Base-by-base conservation (phyloP, 2,797 vertebrate species). In the Aldrovandia affinis region DNA sequence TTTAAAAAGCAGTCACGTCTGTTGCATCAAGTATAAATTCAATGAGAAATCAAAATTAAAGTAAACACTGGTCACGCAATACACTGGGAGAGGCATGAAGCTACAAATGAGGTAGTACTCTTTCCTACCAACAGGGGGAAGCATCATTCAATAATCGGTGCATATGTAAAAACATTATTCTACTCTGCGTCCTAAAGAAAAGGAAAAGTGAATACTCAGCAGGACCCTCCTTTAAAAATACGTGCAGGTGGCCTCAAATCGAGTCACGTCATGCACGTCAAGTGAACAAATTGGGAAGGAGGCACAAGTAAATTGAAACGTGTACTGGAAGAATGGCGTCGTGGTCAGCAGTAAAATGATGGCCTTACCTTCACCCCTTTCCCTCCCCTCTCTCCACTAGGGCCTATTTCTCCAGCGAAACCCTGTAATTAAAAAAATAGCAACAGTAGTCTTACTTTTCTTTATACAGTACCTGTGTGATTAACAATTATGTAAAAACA, bases 341-440 rank as follows among this genome's bases (percentile, higher is more conserved):
- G 47, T 54, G 28, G 42, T 79, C 50, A 15, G 15, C 42, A 55
- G 30, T 55, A 83, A 78, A 85, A 52, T 15, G 3, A 44, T 77
- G 61, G 42, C 85, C 86, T 89, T 88, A 96, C 96, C 95, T 96
- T 97, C 6, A 42, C 52, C 73, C 96, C 96, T 84, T 92, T 80
- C 73, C 85, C 83, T 82, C 96, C 96, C 91, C 88, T 93, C 86
- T 95, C 92, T 25, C 96, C 96, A 78, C 0, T 83, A 0, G 91
- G 88, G 6, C 96, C 96, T 33, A 92, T 89, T 83, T 90, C 89
- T 30, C 96, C 96, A 44, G 88, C 15, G 82, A 95, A 95, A 33
- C 96, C 96, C 96, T 97, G 85, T 6, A 81, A 61, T 15, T 18
- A 42, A 83, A 75, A 6, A 39, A 22, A 85, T 30, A 5, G n/a